Evolutionary conservation across 2,888 invertebrate genomes (phyloP).

Genomic region (Drosophila ezoana): DNA sequence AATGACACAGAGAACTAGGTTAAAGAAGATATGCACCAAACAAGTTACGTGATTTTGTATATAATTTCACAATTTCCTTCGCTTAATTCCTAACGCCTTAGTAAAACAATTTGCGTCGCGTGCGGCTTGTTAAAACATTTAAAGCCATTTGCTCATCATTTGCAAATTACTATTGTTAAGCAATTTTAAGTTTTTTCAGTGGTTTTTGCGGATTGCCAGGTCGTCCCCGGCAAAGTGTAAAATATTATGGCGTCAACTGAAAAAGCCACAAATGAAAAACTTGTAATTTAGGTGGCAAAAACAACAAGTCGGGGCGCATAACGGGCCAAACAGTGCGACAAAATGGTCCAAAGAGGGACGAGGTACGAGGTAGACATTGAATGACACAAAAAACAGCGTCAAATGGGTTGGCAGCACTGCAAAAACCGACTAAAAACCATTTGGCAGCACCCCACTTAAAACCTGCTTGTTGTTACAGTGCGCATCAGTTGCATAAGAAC

Average conservation of each 20-base stretch:
- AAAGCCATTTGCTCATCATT: slow-evolving; percentile 27
- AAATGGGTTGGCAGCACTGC: slow-evolving; percentile 56
- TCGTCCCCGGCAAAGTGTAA: slow-evolving; percentile 43
- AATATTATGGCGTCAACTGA: slow-evolving; percentile 65
- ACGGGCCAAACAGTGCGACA: slow-evolving; percentile 22
- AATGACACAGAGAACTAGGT: too few species aligned
- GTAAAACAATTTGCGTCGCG: too few species aligned
- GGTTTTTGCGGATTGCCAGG: slow-evolving; percentile 32
- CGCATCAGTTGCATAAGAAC: slow-evolving; percentile 4
- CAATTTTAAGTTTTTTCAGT: slow-evolving; percentile 23
- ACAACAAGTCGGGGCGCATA: slow-evolving; percentile 55
- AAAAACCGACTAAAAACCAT: slow-evolving; percentile 49
- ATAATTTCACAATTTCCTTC: background rate
- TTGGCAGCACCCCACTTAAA: slow-evolving; percentile 54
- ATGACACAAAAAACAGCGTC: slow-evolving; percentile 67
- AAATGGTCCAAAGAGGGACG: slow-evolving; percentile 9
- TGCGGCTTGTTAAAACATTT: slow-evolving; percentile 4
- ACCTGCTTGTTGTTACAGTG: slow-evolving; percentile 10
- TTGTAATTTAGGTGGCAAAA: slow-evolving; percentile 78
- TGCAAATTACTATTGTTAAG: slow-evolving; percentile 39
- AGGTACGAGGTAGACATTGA: slow-evolving; percentile 5
- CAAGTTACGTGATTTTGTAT: too few species aligned
- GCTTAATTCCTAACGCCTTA: background rate
- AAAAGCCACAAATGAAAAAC: slow-evolving; percentile 70
- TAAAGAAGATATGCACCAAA: too few species aligned